phyloP scores from a whole-genome alignment of 2,113 vertebrate genomes.

The Erythrocercus mccallii region DNA sequence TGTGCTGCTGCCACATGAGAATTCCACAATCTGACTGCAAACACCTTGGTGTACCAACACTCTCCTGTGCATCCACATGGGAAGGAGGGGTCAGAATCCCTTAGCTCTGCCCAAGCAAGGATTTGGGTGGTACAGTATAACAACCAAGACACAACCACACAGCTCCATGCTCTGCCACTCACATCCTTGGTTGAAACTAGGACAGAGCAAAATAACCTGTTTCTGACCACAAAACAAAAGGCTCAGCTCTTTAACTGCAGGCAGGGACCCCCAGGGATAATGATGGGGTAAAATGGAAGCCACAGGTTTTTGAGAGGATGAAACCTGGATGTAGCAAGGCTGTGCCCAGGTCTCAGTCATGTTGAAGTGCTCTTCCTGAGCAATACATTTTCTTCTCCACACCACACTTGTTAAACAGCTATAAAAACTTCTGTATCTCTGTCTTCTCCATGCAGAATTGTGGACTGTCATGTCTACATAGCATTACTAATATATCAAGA shows the following conservation, averaged over 20 bases:
- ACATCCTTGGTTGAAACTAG: background rate
- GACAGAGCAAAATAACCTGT: background rate
- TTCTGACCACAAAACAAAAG: background rate
- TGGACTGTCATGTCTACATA: background rate
- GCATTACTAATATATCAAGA: background rate
- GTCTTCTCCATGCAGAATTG: background rate
- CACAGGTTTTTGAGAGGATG: background rate
- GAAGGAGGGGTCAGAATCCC: background rate
- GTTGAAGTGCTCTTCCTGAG: background rate
- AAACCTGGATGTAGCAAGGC: background rate
- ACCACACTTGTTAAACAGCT: background rate
- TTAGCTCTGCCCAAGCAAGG: background rate
- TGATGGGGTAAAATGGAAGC: background rate
- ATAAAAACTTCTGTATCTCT: background rate
- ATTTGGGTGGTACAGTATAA: background rate
- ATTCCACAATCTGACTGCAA: background rate
- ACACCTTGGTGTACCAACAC: accelerated
- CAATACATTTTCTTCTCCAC: background rate
- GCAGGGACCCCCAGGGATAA: background rate
- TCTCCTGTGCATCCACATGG: background rate
- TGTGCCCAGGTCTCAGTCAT: background rate
- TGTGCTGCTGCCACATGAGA: background rate
- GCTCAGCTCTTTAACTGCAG: background rate
- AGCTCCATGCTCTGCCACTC: background rate
- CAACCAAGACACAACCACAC: background rate